Conservation (phyloP, 1,140 invertebrate genomes). For the Solen grandis region DNA sequence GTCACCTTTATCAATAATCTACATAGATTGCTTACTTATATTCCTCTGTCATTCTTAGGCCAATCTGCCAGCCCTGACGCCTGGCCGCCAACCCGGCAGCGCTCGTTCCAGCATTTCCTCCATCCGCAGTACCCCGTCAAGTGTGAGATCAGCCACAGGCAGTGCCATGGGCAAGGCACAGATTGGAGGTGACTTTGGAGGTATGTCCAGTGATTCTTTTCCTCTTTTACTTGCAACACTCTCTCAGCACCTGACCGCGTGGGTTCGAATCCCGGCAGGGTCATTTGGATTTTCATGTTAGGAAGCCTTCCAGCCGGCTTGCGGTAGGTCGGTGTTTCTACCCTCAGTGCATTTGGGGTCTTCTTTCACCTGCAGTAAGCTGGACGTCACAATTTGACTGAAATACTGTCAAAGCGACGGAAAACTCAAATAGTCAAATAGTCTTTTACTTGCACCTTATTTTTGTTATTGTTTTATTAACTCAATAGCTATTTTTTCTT, state of each 20-base stretch:
- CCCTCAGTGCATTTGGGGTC: too few species aligned
- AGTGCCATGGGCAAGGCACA: constrained; percentile 64
- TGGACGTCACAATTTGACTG: too few species aligned
- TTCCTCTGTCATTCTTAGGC: constrained; percentile 59
- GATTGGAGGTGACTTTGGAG: constrained; percentile 70
- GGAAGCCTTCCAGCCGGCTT: too few species aligned
- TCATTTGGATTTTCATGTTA: too few species aligned
- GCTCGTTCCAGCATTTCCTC: constrained; percentile 73
- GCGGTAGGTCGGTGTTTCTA: too few species aligned
- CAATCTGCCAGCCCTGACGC: constrained; percentile 68
- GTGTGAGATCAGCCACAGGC: constrained; percentile 60
- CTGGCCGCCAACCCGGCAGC: constrained; percentile 67
- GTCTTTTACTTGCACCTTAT: neutral
- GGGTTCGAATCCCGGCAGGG: too few species aligned
- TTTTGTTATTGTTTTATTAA: neutral
- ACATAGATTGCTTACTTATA: too few species aligned
- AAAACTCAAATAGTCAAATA: neutral
- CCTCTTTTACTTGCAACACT: too few species aligned
- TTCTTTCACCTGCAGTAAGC: too few species aligned
- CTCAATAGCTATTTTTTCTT: neutral
- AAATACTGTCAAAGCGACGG: too few species aligned
- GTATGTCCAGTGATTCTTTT: constrained; percentile 18
- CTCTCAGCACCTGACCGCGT: too few species aligned
- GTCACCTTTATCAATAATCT: too few species aligned
- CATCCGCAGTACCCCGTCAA: constrained; percentile 64